Evolutionary conservation across 2,888 invertebrate genomes (phyloP), one percentile per base, ranked within the genome.

Genomic region (Oscheius myriophilus): DNA sequence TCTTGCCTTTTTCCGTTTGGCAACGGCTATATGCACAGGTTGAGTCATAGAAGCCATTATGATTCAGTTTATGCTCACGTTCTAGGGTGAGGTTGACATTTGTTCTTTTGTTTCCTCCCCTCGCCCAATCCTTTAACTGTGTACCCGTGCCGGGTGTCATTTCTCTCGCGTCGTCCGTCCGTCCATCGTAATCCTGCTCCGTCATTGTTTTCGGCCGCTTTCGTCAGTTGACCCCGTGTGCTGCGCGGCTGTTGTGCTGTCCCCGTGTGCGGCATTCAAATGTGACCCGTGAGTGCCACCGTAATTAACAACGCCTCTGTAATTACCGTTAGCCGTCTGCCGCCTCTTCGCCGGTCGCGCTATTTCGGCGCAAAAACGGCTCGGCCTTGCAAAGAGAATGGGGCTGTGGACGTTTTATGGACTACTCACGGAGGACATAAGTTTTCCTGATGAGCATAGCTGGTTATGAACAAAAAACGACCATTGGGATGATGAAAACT

Each of bases 271-370:
- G 18, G 46, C 16, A 63, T 63, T 63, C 52, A 49, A 63, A 63
- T 42, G 41, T 52, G 63, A 63, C 63, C 63, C 21, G 42, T 18
- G 18, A 26, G 52, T 52, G 42, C 49, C 51, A 63, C 63, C 63
- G 63, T 63, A 63, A 63, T 63, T 63, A 63, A 53, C 63, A 63
- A 53, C 63, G 63, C 53, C 63, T 63, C 53, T 53, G 63, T 63
- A 63, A 63, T 63, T 63, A 63, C 52, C 63, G 63, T 53, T 63
- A 63, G 53, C 63, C 51, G 12, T n/a, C 25, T 25, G 18, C 7
- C 26, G 25, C 2, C 43, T 25, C 59, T 25, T 41, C 21, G 23
- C 57, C 23, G 12, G 41, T 33, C 57, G 21, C 57, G 57, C 57
- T 16, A 45, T 61, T 16, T 61, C 49, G 46, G 16, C 49, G 11